phyloP scores from a whole-genome alignment of 2,797 vertebrate species.

The Sus cebifrons region DNA sequence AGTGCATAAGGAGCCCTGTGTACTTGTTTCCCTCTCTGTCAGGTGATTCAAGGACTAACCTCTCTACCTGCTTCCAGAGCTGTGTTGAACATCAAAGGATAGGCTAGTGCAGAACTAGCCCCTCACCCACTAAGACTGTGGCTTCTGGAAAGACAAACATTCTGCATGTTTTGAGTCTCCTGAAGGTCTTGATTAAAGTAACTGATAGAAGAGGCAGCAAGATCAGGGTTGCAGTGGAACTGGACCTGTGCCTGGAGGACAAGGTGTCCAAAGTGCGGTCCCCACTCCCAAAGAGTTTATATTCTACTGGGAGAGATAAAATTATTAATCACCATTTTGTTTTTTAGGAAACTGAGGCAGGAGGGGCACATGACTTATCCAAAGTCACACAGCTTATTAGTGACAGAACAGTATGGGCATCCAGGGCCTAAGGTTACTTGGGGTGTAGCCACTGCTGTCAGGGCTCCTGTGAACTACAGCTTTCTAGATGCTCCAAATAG shows the following conservation, averaged over 20 bases:
- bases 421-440: background rate
- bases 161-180: background rate
- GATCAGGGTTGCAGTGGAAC: background rate
- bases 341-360: background rate
- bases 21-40: background rate
- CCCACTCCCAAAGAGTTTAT: background rate
- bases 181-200: constrained; percentile 4
- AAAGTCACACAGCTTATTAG: background rate
- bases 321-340: background rate
- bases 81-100: background rate
- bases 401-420: background rate
- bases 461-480: background rate
- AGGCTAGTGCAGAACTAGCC: background rate
- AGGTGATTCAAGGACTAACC: background rate
- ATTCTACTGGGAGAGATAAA: constrained; percentile 10
- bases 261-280: background rate
- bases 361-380: background rate
- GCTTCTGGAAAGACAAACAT: background rate
- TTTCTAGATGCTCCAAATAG: background rate
- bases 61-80: background rate
- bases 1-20: background rate
- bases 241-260: background rate
- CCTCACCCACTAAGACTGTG: background rate
- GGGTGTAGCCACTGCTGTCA: background rate
- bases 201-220: constrained; percentile 34